Percentiles rank a stretch among this genome's conserved stretches.
Conservation (phyloP, 2,797 vertebrate genomes). For the Diplodus sargus region DNA sequence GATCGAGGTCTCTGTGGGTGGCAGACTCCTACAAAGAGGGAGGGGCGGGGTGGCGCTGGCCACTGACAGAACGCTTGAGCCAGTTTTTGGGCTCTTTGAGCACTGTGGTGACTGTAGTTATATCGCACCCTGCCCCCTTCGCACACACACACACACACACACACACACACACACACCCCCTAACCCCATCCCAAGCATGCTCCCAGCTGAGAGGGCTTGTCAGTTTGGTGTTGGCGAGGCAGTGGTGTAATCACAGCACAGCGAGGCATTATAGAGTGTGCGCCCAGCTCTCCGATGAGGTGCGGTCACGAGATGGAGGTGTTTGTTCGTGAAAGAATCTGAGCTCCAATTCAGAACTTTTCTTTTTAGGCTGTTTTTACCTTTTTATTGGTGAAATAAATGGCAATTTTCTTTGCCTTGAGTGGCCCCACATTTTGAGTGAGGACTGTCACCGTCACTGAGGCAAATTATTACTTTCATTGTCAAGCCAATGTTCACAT, state of each 20-base stretch:
- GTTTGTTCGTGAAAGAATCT: slow-evolving; percentile 20
- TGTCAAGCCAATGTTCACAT: background rate
- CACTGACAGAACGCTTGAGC: slow-evolving; percentile 72
- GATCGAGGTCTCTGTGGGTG: slow-evolving; percentile 87
- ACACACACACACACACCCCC: background rate
- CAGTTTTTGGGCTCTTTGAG: slow-evolving; percentile 49
- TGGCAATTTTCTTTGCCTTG: background rate
- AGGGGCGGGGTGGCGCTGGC: slow-evolving; percentile 50
- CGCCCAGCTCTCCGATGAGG: slow-evolving; percentile 18
- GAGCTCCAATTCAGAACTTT: background rate
- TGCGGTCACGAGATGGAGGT: slow-evolving; percentile 25
- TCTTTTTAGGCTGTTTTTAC: background rate
- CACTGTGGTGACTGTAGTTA: slow-evolving; percentile 47
- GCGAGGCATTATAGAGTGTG: slow-evolving; percentile 28
- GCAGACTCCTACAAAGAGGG: slow-evolving; percentile 74
- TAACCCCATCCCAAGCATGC: background rate
- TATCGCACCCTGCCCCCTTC: slow-evolving; percentile 40
- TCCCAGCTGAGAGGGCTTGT: slow-evolving; percentile 71
- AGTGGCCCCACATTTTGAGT: background rate
- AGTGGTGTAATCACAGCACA: slow-evolving; percentile 49
- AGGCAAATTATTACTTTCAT: slow-evolving; percentile 5
- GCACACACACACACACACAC: background rate
- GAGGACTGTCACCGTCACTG: background rate
- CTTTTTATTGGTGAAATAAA: background rate
- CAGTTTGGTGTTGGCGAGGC: slow-evolving; percentile 64